Percentiles rank a stretch among this genome's conserved stretches.
Conservation (phyloP, 2,888 invertebrate genomes). For the Phymatocera aterrima region DNA sequence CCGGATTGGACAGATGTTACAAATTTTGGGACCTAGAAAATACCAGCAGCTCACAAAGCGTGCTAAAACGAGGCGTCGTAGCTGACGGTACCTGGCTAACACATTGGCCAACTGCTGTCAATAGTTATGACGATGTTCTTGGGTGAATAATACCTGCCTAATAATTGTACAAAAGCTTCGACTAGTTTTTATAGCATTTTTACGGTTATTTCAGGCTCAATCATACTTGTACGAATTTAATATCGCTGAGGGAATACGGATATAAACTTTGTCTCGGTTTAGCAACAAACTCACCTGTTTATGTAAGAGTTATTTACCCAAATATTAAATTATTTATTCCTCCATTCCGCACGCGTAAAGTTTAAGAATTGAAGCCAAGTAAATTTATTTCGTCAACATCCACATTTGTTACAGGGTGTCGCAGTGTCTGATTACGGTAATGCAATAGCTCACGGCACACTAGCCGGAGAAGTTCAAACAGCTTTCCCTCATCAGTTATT, state of each 20-base stretch:
- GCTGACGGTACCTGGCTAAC: slow-evolving; percentile 76
- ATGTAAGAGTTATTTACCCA: slow-evolving; percentile 66
- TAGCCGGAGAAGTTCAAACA: slow-evolving; percentile 76
- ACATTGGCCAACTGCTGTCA: slow-evolving; percentile 75
- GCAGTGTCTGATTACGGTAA: slow-evolving; percentile 77
- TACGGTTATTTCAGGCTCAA: slow-evolving; percentile 66
- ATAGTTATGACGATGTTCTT: slow-evolving; percentile 73
- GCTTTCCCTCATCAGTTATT: slow-evolving; percentile 75
- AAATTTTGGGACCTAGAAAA: slow-evolving; percentile 84
- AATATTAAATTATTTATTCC: too few species aligned
- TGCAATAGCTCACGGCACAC: slow-evolving; percentile 75
- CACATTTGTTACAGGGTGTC: slow-evolving; percentile 63
- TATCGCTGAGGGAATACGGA: slow-evolving; percentile 70
- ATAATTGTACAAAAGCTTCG: too few species aligned
- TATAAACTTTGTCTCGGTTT: slow-evolving; percentile 68
- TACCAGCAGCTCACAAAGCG: slow-evolving; percentile 69
- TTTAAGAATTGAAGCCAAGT: too few species aligned
- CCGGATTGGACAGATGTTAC: slow-evolving; percentile 81
- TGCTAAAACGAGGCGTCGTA: slow-evolving; percentile 72
- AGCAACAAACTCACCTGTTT: slow-evolving; percentile 73
- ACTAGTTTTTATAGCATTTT: too few species aligned
- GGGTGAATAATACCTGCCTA: slow-evolving; percentile 62
- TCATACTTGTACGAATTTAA: slow-evolving; percentile 68
- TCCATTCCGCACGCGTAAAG: too few species aligned
- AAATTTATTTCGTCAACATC: too few species aligned